Base-by-base conservation (phyloP, 1,140 invertebrate species). In the Penaeus chinensis region DNA sequence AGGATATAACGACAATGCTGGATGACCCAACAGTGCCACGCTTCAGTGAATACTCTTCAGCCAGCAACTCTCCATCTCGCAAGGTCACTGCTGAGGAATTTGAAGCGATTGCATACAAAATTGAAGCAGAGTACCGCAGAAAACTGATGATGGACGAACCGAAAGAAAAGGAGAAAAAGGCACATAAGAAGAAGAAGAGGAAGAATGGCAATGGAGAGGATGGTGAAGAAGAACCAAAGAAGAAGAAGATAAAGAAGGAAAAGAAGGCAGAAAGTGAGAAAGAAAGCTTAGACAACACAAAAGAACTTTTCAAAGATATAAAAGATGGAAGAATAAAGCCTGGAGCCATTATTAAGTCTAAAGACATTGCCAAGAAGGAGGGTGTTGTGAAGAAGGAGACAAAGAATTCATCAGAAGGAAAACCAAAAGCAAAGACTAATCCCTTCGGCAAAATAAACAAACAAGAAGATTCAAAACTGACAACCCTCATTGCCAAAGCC, bases 1-100 rank as follows among this genome's bases (percentile, higher is more conserved):
- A 94, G 94, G 96, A 97, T 91, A 96, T 97, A 37, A 97, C 96
- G 91, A 96, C 96, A 91, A 97, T 96, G 96, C 92, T 97, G 71
- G 96, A 97, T 91, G 96, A 97, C 90, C 95, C 96, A 5, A 85
- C 62, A 19, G 87, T 90, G 8, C 96, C 96, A 0, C 94, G 94
- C 88, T 94, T 95, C 80, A 94, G 95, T 0, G 95, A 95, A 90
- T 96, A 95, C 88, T 95, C 95, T 85, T 95, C 95, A 2, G 94
- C 8, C 92, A 93, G 90, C 89, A 92, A 87, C 66, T 78, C 92
- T 92, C 89, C 89, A 11, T 93, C 93, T 1, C 93, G 93, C 65
- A 92, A 92, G 78, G 92, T 93, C 88, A 91, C 91, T 2, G 87
- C 93, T 11, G 93, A 94, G 87, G 94, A 94, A 69, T 93, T 93